Evolutionary conservation across 2,113 vertebrate genomes (phyloP).

Genomic region (Campylorhamphus procurvoides): DNA sequence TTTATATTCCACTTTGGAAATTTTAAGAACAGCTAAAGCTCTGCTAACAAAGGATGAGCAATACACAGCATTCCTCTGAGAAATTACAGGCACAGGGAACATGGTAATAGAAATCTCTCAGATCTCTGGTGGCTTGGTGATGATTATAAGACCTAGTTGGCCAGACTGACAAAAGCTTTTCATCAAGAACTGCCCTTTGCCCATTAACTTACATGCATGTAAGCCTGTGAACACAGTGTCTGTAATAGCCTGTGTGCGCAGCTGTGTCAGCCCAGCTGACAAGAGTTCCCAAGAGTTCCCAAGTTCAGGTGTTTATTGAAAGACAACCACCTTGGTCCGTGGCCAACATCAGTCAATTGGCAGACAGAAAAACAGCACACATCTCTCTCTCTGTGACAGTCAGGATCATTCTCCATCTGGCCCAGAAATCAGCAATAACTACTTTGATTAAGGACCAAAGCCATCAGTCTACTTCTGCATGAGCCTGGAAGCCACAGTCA

Average conservation of each 20-base stretch:
- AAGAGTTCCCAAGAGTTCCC: background rate
- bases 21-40: background rate
- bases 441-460: too few species aligned
- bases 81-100: background rate
- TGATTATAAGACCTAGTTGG: background rate
- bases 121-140: background rate
- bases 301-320: background rate
- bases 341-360: background rate
- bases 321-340: background rate
- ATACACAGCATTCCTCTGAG: background rate
- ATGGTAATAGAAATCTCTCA: background rate
- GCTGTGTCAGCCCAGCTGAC: background rate
- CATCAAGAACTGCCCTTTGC: background rate
- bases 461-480: too few species aligned
- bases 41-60: background rate
- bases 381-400: too few species aligned
- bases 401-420: too few species aligned
- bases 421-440: too few species aligned
- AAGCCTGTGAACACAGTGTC: background rate
- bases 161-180: background rate
- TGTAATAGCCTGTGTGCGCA: fast-evolving
- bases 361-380: background rate
- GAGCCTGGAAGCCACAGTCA: too few species aligned
- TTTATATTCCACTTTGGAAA: background rate
- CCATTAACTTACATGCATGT: background rate